Percentiles rank a stretch among this genome's conserved stretches.
Evolutionary conservation across 2,888 invertebrate species (phyloP).

Genomic region (Archips xylosteana): DNA sequence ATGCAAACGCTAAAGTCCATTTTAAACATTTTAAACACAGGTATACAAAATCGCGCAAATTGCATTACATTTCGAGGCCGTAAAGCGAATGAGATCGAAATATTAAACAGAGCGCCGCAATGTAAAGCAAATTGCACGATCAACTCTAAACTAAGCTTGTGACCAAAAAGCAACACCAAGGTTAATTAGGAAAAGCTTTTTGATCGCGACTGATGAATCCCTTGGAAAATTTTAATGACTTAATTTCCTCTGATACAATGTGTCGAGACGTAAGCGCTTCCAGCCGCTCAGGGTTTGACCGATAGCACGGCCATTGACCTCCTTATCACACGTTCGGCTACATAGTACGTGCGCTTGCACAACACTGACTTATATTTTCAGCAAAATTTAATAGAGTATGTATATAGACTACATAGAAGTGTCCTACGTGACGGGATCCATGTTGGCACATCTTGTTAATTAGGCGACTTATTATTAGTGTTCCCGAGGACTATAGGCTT

Average conservation of each 20-base stretch:
- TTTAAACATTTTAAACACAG: no score
- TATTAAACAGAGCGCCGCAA: no score
- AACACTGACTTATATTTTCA: conserved; percentile 50
- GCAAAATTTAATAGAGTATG: conserved; percentile 40
- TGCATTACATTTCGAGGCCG: no score
- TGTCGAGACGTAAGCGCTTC: conserved; percentile 21
- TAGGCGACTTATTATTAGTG: no score
- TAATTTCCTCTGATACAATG: conserved; percentile 24
- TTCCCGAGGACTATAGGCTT: no score
- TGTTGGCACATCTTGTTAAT: not conserved
- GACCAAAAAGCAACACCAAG: no score
- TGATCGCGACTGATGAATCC: not conserved
- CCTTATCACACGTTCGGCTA: conserved; percentile 62
- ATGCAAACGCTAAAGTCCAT: no score
- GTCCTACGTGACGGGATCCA: conserved; percentile 13
- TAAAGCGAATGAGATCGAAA: no score
- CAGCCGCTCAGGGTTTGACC: conserved; percentile 61
- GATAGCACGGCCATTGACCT: conserved; percentile 73
- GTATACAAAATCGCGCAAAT: no score
- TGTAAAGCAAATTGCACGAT: no score
- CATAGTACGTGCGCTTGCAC: conserved; percentile 53
- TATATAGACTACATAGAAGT: not conserved
- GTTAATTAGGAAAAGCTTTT: not conserved
- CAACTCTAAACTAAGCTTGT: no score
- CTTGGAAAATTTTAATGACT: conserved; percentile 8